Evolutionary conservation across 2,888 invertebrate species (phyloP), one percentile per base, ranked within the genome.

Genomic region (Morpho helenor): DNA sequence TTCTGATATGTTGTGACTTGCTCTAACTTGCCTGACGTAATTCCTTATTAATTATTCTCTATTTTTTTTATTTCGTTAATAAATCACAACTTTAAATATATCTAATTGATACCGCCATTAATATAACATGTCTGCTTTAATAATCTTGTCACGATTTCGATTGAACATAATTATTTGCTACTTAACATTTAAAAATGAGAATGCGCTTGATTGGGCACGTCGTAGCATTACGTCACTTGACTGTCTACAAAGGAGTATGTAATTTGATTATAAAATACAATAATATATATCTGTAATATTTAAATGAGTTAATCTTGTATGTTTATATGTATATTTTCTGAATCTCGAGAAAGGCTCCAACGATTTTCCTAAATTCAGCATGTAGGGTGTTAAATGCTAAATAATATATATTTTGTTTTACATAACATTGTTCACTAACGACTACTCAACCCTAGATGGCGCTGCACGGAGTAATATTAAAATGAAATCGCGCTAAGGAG

Each of bases 1-100:
- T 61, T 61, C 57, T 45, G 48, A 22, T 62, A 50, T 62, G 59
- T 57, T 64, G 54, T 53, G 56, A 59, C 54, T 31, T 52, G 48
- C 58, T 60, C 54, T 10, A 31, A 52, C 52, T 53, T 41, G 9
- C 16, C 49, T 49, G 57, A 57, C 52, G 57, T 39, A 40, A 52
- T 42, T 16, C 7, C 45, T 50, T 45, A 53, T 53, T 52, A 49
- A 53, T 57, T 53, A 44, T n/a, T 8, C 16, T 40, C 46, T 53
- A 53, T 57, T 55, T 45, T 16, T 16, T 8, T 47, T 57, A 39
- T 52, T 8, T 47, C 9, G 16, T 31, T 7, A 44, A 55, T 49
- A 31, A 55, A 53, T 53, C 53, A 53, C 45, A 47, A 40, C 46
- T 46, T 53, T 43, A 43, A 9, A 43, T 43, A 41, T 40, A 53